Evolutionary conservation across 2,113 vertebrate genomes (phyloP), one percentile per base, ranked within the genome.

Genomic region (Onychostoma macrolepis): DNA sequence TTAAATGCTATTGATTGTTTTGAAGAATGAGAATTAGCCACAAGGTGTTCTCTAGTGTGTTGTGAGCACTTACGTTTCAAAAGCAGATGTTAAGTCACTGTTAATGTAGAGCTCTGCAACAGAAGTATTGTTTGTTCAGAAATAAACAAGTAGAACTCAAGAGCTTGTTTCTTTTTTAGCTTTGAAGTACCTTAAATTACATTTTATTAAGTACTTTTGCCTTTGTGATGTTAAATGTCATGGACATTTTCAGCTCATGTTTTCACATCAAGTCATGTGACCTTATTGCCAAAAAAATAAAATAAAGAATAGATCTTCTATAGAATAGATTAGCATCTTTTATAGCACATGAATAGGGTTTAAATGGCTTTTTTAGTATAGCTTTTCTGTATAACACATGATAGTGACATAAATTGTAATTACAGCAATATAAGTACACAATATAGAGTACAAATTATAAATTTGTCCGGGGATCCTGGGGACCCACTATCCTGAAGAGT

Each of bases 1-100:
- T 83, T 36, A 71, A 83, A 69, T 33, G 63, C 41, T 83, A 83
- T 83, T 50, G 81, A 83, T 83, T 50, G 28, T 83, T 83, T 53
- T n/a, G 19, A 63, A 45, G 28, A 58, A 50, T 69, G 33, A 80
- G 58, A 76, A 82, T 88, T 83, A 77, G 72, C 79, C 79, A 77
- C 61, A 80, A 85, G 33, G 65, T 75, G 30, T 71, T 36, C 36
- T 21, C 28, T 17, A 76, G 19, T 88, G 78, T 56, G 74, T 53
- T 69, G 33, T 13, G 41, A 76, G 61, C 21, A 6, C 30, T 69
- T 83, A 3, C 3, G 61, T 36, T 83, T 83, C 48, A 69, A 78
- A 50, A 76, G 45, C 79, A 86, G 63, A 58, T 36, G 56, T 78
- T 78, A 50, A 61, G 38, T 63, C 36, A 71, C 81, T 83, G 12